Conservation (phyloP, 1,140 invertebrate genomes). For the Drosophila kikkawai region DNA sequence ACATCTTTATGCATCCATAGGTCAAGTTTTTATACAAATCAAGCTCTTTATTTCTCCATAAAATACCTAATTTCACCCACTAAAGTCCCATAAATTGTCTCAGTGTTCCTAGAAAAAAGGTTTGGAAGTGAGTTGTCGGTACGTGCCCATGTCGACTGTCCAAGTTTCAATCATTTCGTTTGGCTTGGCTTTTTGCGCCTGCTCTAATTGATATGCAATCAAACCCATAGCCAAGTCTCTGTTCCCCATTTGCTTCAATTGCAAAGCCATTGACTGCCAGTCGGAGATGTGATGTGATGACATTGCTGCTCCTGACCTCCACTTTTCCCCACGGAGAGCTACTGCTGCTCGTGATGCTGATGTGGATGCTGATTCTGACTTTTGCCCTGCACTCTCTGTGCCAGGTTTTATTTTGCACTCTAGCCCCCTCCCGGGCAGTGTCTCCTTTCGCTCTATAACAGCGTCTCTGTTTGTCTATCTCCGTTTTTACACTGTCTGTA, state of each 20-base stretch:
- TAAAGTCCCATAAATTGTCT: background rate
- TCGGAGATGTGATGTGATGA: slow-evolving; percentile 41
- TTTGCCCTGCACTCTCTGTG: slow-evolving; percentile 21
- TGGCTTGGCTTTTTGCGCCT: slow-evolving; percentile 80
- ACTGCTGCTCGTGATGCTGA: slow-evolving; percentile 21
- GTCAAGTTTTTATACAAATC: background rate
- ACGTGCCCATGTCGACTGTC: slow-evolving; percentile 65
- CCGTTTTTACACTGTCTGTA: slow-evolving; percentile 44
- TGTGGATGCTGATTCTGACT: slow-evolving; percentile 34
- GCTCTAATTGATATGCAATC: slow-evolving; percentile 83
- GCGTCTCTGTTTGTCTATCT: slow-evolving; percentile 40
- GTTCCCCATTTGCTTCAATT: slow-evolving; percentile 66
- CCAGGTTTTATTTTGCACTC: slow-evolving; percentile 45
- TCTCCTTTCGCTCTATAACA: background rate
- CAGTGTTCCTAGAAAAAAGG: slow-evolving; percentile 4
- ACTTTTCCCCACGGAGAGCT: background rate
- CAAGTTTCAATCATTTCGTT: slow-evolving; percentile 82
- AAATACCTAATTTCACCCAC: background rate
- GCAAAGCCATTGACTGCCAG: slow-evolving; percentile 59
- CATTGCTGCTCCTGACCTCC: slow-evolving; percentile 17
- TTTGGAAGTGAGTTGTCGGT: slow-evolving; percentile 19
- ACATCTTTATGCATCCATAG: too few relatives aligned
- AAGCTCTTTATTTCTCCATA: background rate
- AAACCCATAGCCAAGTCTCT: slow-evolving; percentile 58
- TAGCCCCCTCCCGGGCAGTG: background rate